Evolutionary conservation across 1,140 invertebrate species (phyloP), one percentile per base, ranked within the genome.

Genomic region (Aporrectodea caliginosa): DNA sequence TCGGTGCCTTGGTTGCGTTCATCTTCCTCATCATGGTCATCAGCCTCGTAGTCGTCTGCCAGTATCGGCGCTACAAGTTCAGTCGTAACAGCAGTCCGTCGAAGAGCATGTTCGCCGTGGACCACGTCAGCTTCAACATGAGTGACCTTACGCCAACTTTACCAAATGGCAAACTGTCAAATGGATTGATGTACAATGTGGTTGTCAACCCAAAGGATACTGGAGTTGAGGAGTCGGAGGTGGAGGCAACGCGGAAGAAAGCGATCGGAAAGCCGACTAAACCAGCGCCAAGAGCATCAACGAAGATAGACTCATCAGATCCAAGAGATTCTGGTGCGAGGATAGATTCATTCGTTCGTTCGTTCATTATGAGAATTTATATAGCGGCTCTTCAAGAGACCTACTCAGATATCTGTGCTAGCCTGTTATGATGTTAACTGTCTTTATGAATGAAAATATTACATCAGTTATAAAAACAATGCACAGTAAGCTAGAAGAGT

Each of bases 1-100:
- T 93, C 75, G 94, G 93, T 0, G 92, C 92, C 0, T 84, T 95
- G 71, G 93, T 93, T 0, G 92, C 93, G 76, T 91, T 95, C n/a
- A 90, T 93, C 0, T 90, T 92, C 22, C 92, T 92, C 0, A 91
- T 92, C 81, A 92, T 93, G 85, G 89, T 93, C 33, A 90, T 94
- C 29, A 93, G 94, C 82, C 92, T 93, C 86, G 89, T 93, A 32
- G 90, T 94, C 77, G 91, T 93, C 85, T 91, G 93, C 2, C 89
- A 93, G 33, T 89, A 93, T 84, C 89, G 93, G 74, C 92, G 93
- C 81, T 91, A 93, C 79, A 95, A 95, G 86, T 86, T 89, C 77
- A 92, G 92, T 91, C 92, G 93, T 84, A 93, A 22, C 43, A 58
- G 22, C 22, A 22, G 22, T 22, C 43, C 43, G 6, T 12, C 43